phyloP scores from a whole-genome alignment of 2,113 vertebrate genomes.

The Sclerurus mexicanus region DNA sequence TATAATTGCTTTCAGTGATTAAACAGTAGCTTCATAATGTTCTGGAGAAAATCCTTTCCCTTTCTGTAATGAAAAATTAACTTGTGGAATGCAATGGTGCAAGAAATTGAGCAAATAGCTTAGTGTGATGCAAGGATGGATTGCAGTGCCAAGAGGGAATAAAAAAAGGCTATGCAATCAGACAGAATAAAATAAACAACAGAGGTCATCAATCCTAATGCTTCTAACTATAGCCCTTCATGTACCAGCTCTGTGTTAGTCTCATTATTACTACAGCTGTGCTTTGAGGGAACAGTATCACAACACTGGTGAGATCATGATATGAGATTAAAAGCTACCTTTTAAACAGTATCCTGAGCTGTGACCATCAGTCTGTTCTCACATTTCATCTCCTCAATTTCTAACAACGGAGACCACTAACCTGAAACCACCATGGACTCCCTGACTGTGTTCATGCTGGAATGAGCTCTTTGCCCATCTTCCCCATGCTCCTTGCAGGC shows the following conservation, averaged over 20 bases:
- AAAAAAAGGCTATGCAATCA: neutral
- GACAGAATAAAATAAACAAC: neutral
- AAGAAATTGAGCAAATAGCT: slow-evolving; percentile 49
- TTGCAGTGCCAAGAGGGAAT: neutral
- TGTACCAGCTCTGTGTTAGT: neutral
- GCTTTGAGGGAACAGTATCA: neutral
- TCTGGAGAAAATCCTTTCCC: slow-evolving; percentile 1
- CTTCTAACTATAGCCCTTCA: neutral
- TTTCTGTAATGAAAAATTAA: slow-evolving; percentile 38
- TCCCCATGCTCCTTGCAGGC: fast-evolving
- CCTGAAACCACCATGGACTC: fast-evolving
- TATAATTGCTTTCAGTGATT: slow-evolving; percentile 19
- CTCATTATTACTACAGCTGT: neutral
- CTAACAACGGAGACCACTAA: neutral
- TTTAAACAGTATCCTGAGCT: neutral
- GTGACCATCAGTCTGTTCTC: neutral
- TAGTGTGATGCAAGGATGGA: neutral
- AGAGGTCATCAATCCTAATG: neutral
- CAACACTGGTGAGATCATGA: fast-evolving
- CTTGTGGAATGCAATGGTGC: slow-evolving; percentile 9
- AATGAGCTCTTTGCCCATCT: neutral
- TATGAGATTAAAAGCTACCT: neutral
- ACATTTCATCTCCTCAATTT: neutral
- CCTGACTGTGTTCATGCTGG: neutral
- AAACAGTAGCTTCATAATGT: neutral